Evolutionary conservation across 2,797 vertebrate species (phyloP).

Genomic region (Clamator glandarius): DNA sequence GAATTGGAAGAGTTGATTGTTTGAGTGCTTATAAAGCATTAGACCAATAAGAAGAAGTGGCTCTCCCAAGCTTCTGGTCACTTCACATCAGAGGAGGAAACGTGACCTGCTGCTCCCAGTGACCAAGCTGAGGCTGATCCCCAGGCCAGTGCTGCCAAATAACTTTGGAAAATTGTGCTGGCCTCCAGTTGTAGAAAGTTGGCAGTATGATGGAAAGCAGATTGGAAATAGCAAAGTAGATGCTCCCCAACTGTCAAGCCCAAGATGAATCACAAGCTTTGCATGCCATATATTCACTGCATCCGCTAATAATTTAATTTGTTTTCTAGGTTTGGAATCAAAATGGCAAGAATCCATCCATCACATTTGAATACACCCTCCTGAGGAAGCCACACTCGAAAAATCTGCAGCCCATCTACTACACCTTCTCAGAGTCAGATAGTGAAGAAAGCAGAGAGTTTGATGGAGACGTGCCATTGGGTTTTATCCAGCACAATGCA

Average conservation of each 20-base stretch:
- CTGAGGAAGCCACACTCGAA: conserved; percentile 84
- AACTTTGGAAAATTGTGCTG: not conserved
- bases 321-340: conserved; percentile 92
- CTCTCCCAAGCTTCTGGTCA: not conserved
- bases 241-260: not conserved
- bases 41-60: not conserved
- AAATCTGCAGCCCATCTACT: conserved; percentile 83
- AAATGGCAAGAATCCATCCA: conserved; percentile 93
- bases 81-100: not conserved
- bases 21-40: not conserved
- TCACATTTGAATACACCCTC: conserved; percentile 96
- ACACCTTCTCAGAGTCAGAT: conserved; percentile 82
- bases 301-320: not conserved
- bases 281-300: fast-evolving
- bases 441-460: conserved; percentile 79
- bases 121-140: not conserved
- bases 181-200: not conserved
- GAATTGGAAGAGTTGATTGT: not conserved
- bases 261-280: not conserved
- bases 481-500: conserved; percentile 78
- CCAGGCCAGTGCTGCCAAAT: not conserved
- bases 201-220: not conserved
- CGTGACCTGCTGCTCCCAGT: not conserved
- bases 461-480: conserved; percentile 51
- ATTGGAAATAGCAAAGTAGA: not conserved